Percentiles rank a stretch among this genome's conserved stretches.
These are phyloP conservation scores for Prorops nasuta DNA, from an alignment of 1,140 invertebrate species.

Conservation along the genomic window DNA sequence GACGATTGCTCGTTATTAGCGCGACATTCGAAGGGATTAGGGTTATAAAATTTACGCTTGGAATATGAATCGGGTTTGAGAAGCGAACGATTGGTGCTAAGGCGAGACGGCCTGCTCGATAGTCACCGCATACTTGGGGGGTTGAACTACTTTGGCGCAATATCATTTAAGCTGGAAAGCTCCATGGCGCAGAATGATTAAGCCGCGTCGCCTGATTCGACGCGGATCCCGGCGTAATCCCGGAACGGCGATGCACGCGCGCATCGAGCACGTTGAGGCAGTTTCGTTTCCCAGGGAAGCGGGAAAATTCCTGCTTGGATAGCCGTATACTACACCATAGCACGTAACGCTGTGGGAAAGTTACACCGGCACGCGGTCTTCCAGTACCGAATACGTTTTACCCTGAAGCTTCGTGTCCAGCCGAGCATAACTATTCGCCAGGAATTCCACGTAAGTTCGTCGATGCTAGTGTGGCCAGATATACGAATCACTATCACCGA, in stretches of 20 bases:
- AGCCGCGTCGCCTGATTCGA: neutral
- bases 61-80: too few relatives aligned
- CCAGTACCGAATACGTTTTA: neutral
- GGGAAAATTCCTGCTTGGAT: slow-evolving; percentile 25
- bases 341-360: slow-evolving; percentile 36
- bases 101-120: too few relatives aligned
- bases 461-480: too few relatives aligned
- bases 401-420: neutral
- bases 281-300: slow-evolving; percentile 16
- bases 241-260: slow-evolving; percentile 6
- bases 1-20: too few relatives aligned
- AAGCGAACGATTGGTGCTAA: too few relatives aligned
- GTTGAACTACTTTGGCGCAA: too few relatives aligned
- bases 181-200: neutral
- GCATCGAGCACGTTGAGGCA: slow-evolving; percentile 24
- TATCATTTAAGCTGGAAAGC: neutral
- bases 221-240: neutral
- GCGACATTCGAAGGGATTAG: too few relatives aligned
- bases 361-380: slow-evolving; percentile 28
- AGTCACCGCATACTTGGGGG: too few relatives aligned
- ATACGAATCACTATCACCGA: too few relatives aligned
- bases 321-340: slow-evolving; percentile 19
- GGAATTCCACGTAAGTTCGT: slow-evolving; percentile 31
- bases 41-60: too few relatives aligned
- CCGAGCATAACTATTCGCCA: slow-evolving; percentile 14